These are phyloP conservation scores for Drosophila borealis DNA, from an alignment of 2,888 invertebrate species.

Conservation along the genomic window DNA sequence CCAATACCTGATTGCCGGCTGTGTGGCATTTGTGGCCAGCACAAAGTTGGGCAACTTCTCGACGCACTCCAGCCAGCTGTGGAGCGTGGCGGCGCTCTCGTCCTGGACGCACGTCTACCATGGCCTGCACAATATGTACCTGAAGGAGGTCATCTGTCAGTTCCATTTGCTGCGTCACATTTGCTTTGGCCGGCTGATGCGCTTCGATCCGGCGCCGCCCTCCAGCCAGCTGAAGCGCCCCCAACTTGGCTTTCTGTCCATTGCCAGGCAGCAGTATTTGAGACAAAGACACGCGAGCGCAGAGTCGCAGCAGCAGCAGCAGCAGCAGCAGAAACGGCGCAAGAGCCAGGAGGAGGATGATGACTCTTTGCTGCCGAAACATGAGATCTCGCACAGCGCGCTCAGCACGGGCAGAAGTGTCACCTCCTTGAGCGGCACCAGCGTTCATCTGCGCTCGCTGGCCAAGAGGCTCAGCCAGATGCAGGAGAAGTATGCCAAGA, in stretches of 20 bases:
- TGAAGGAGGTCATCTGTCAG: constrained; percentile 96
- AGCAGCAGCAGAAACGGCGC: background rate
- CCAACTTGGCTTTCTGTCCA: constrained; percentile 67
- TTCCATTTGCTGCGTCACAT: constrained; percentile 97
- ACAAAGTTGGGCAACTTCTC: constrained; percentile 97
- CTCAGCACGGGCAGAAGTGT: background rate
- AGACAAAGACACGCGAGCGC: too few relatives aligned
- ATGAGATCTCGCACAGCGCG: background rate
- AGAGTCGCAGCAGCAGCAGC: background rate
- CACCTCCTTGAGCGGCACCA: constrained; percentile 10
- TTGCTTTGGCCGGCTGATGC: constrained; percentile 94
- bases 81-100: constrained; percentile 97
- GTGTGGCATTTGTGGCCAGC: constrained; percentile 95
- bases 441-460: constrained; percentile 19
- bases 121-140: constrained; percentile 99
- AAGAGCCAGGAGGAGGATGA: too few relatives aligned
- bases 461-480: background rate
- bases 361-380: too few relatives aligned
- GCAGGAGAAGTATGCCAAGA: background rate
- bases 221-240: constrained; percentile 64
- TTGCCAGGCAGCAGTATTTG: background rate
- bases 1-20: constrained; percentile 95
- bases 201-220: constrained; percentile 86
- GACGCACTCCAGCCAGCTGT: constrained; percentile 99
- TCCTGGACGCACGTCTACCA: constrained; percentile 97